These are phyloP conservation scores for Aratinga solstitialis DNA, from an alignment of 2,797 vertebrate genomes.

Conservation along the genomic window DNA sequence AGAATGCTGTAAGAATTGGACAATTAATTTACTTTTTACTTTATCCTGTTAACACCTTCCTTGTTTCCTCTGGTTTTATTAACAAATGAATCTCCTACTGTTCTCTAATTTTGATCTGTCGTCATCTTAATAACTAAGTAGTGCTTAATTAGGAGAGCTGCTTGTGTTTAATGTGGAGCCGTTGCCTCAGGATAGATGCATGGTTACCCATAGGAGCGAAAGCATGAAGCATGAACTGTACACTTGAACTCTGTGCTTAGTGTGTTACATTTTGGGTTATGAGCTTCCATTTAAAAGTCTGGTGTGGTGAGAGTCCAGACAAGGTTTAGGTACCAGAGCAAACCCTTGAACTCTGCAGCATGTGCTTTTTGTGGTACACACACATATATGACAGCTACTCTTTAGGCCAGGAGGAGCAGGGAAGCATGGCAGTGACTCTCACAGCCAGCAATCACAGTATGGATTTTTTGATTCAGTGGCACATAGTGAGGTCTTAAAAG, in stretches of 20 bases:
- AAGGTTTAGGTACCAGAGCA: neutral
- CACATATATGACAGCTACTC: fast-evolving
- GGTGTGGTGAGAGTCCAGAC: neutral
- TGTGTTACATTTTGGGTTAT: neutral
- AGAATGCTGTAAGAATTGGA: neutral
- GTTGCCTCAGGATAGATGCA: neutral
- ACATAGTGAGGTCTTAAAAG: neutral
- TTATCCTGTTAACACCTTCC: neutral
- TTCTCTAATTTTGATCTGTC: neutral
- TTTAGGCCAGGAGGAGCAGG: neutral
- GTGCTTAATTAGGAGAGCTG: neutral
- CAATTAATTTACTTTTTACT: neutral
- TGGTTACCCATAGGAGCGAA: neutral
- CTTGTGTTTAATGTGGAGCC: neutral
- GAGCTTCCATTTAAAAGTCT: neutral
- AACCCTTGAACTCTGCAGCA: neutral
- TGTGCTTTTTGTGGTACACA: fast-evolving
- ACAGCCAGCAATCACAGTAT: fast-evolving
- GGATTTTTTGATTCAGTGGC: neutral
- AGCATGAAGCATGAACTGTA: neutral
- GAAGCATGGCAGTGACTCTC: neutral
- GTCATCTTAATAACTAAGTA: neutral
- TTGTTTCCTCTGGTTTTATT: neutral
- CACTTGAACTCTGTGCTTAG: neutral
- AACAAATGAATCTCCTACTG: neutral